These are phyloP conservation scores for Pseudois nayaur DNA, from an alignment of 2,113 vertebrate genomes.

Conservation along the genomic window DNA sequence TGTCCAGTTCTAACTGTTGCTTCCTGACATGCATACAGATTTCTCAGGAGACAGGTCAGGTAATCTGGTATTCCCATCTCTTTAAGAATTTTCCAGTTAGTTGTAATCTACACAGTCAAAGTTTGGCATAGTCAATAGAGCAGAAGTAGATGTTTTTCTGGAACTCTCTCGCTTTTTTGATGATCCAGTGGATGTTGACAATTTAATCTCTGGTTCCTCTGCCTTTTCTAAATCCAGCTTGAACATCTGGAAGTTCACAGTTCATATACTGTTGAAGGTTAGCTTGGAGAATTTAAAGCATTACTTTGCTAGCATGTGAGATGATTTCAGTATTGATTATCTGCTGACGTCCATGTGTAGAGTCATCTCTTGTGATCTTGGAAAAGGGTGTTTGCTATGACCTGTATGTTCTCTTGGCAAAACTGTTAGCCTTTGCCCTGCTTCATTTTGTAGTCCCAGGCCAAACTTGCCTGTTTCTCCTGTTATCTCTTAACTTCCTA, in stretches of 20 bases:
- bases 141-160: background rate
- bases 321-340: background rate
- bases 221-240: background rate
- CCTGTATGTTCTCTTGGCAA: background rate
- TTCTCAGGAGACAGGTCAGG: background rate
- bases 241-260: background rate
- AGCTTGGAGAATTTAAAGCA: background rate
- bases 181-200: background rate
- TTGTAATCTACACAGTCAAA: background rate
- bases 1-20: background rate
- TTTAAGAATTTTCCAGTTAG: background rate
- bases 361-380: background rate
- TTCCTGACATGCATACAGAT: background rate
- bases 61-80: background rate
- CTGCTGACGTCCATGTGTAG: background rate
- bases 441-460: background rate
- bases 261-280: background rate
- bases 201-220: background rate
- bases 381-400: background rate
- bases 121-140: background rate
- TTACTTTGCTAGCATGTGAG: background rate
- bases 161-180: background rate
- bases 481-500: background rate
- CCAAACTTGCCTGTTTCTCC: background rate
- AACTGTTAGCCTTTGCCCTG: background rate